Conservation (phyloP, 2,888 invertebrate species). For the Panopea generosa region DNA sequence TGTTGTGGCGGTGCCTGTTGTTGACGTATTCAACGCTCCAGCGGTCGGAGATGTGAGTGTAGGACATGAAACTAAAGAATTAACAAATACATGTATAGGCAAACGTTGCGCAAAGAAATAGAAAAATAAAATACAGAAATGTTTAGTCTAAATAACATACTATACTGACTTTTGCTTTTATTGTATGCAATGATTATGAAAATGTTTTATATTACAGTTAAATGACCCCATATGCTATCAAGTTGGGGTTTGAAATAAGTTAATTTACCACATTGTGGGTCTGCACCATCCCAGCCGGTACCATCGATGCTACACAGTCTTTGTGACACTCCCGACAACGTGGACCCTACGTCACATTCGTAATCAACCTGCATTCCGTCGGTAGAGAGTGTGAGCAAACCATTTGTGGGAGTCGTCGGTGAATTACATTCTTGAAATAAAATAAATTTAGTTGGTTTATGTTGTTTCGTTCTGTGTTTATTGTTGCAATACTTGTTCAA, state of each 20-base stretch:
- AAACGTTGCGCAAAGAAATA: too few species aligned
- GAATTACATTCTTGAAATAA: conserved; percentile 40
- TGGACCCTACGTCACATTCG: conserved; percentile 40
- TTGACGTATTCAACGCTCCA: conserved; percentile 20
- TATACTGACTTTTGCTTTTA: too few species aligned
- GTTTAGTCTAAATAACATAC: too few species aligned
- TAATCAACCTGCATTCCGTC: conserved; percentile 37
- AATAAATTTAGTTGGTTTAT: not conserved
- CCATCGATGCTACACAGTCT: conserved; percentile 38
- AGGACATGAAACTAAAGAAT: conserved; percentile 26
- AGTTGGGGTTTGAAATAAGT: too few species aligned
- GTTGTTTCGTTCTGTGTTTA: not conserved
- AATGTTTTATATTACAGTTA: too few species aligned
- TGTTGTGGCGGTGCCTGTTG: conserved; percentile 4
- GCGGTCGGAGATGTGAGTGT: conserved; percentile 19
- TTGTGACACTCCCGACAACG: conserved; percentile 25
- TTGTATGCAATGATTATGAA: too few species aligned
- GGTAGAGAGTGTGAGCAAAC: conserved; percentile 28
- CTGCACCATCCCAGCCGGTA: conserved; percentile 46
- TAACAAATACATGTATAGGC: too few species aligned
- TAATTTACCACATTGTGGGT: conserved; percentile 56
- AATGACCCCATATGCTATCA: too few species aligned
- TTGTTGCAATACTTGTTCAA: not conserved
- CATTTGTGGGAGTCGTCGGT: conserved; percentile 32
- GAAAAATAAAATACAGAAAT: too few species aligned